Base-by-base conservation (phyloP, 2,797 vertebrate genomes). In the Spheniscus humboldti region DNA sequence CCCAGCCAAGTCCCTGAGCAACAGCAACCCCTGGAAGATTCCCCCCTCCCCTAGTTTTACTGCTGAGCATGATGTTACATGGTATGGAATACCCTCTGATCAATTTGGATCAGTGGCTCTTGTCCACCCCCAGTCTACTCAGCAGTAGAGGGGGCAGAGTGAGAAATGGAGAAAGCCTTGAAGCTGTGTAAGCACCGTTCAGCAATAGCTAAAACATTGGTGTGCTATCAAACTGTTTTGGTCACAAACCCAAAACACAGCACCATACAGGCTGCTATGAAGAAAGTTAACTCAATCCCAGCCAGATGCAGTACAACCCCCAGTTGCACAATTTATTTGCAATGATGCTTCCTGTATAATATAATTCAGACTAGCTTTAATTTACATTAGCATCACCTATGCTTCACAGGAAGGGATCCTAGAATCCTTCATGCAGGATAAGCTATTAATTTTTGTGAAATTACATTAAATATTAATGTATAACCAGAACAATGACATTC, bases 181-280 rank as follows among this genome's bases (percentile, higher is more conserved):
- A 71, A 33, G 64, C 43, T 63, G 30, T 15, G 15, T 37, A 37
- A 82, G 45, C 23, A 18, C 30, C 7, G 6, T 2, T 55, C 55
- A 79, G 59, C 75, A 73, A 13, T 2, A 74, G 39, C 57, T 48
- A 37, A 43, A 63, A 27, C 35, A 48, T 2, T 1, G 3, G 15
- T 6, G 24, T 63, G 48, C 78, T 88, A 43, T 39, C 53, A 52
- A 25, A 20, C 60, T 60, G 35, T 10, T 86, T 25, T 52, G 52
- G 83, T n/a, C 23, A 60, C 69, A 81, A 84, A 90, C 10, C 31
- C 57, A 35, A 60, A 92, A 18, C 37, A 27, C 22, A 25, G 22
- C 52, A 27, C 52, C 0, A 0, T 5, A 43, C 12, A 72, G n/a
- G 19, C 48, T 47, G 6, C 47, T 22, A 1, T 8, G 48, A 73